phyloP scores from a whole-genome alignment of 2,113 vertebrate species.

The Corythornis cristatus region DNA sequence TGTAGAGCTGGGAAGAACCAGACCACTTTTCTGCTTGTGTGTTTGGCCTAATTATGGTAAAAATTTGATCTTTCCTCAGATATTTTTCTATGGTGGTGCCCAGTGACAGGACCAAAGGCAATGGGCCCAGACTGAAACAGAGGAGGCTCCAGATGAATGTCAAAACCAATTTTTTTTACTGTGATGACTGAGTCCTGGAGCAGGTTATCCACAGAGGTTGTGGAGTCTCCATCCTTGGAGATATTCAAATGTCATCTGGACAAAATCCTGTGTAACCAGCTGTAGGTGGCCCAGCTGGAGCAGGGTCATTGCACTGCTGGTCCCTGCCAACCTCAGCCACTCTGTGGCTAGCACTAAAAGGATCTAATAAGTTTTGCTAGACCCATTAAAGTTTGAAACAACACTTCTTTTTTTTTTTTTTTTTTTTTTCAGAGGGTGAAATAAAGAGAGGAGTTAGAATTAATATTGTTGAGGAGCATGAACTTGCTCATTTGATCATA shows the following conservation, averaged over 20 bases:
- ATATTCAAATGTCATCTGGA: neutral
- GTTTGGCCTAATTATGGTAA: neutral
- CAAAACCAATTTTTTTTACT: neutral
- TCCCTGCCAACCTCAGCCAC: neutral
- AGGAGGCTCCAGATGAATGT: neutral
- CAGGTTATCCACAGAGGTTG: neutral
- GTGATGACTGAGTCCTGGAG: neutral
- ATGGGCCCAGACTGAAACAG: neutral
- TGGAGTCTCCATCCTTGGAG: accelerated
- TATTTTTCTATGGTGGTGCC: neutral
- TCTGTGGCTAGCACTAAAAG: neutral
- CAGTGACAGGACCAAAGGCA: neutral
- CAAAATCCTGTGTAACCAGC: neutral
- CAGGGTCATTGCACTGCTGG: neutral
- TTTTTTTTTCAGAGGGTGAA: neutral
- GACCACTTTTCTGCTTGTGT: neutral
- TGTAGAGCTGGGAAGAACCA: neutral
- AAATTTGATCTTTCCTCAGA: neutral
- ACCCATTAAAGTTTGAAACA: neutral
- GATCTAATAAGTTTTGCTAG: neutral
- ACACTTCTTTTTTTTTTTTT: neutral
- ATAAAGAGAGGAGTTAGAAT: neutral
- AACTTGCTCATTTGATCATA: neutral
- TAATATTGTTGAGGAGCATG: neutral
- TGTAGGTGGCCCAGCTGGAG: neutral